Percentiles rank a stretch among this genome's conserved stretches.
Evolutionary conservation across 1,140 invertebrate genomes (phyloP).

Genomic region (Papilio glaucus): DNA sequence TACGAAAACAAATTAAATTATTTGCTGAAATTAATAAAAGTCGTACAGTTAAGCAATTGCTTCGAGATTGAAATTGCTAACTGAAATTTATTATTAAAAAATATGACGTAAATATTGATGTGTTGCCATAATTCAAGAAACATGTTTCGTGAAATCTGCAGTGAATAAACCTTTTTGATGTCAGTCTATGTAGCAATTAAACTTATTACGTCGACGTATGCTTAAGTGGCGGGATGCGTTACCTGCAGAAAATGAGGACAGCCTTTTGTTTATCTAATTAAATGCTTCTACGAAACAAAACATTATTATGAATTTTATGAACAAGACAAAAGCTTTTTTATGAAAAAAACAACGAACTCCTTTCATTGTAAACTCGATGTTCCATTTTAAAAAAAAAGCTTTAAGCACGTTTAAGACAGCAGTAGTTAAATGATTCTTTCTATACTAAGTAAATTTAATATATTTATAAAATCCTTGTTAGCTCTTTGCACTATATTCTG

Average conservation of each 20-base stretch:
- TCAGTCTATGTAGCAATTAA: slow-evolving; percentile 26
- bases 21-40: not conserved
- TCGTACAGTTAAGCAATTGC: not conserved
- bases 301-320: not conserved
- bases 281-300: slow-evolving; percentile 17
- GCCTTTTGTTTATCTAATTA: slow-evolving; percentile 30
- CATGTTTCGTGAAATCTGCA: slow-evolving; percentile 8
- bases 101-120: not conserved
- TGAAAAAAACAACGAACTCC: not conserved
- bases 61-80: not conserved
- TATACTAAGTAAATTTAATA: too few species aligned
- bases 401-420: not conserved
- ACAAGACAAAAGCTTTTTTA: not conserved
- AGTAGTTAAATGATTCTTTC: too few species aligned
- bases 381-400: not conserved
- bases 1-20: not conserved
- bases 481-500: too few species aligned
- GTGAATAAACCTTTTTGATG: slow-evolving; percentile 22
- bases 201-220: slow-evolving; percentile 18
- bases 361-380: not conserved
- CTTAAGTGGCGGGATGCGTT: slow-evolving; percentile 1
- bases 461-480: too few species aligned
- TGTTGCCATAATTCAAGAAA: not conserved
- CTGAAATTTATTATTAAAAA: not conserved
- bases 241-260: slow-evolving; percentile 5